Percentiles rank a stretch among this genome's conserved stretches.
Conservation (phyloP, 2,797 vertebrate genomes). For the Triplophysa yarkandensis region DNA sequence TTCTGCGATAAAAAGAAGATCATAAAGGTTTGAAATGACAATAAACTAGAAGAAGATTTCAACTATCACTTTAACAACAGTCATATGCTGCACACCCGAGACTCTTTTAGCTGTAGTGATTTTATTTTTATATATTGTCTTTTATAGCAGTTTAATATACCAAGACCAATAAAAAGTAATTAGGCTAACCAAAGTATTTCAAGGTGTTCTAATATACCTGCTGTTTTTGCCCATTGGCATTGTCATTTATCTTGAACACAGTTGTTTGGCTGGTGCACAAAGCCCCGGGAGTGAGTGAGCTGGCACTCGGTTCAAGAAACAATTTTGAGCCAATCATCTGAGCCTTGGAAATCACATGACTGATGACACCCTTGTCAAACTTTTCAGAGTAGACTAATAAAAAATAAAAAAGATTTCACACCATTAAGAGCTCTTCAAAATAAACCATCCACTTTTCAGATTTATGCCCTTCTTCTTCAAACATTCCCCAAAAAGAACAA, state of each 20-base stretch:
- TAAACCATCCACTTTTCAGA: background rate
- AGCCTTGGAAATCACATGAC: background rate
- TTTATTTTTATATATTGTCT: slow-evolving; percentile 18
- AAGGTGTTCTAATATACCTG: slow-evolving; percentile 12
- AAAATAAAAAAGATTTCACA: background rate
- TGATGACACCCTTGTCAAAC: slow-evolving; percentile 2
- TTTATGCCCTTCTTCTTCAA: background rate
- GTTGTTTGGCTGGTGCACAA: background rate
- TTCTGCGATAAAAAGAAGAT: too few relatives aligned
- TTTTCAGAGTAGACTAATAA: background rate
- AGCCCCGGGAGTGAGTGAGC: background rate
- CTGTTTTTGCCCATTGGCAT: background rate
- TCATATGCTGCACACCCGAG: too few relatives aligned
- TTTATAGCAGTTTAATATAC: slow-evolving; percentile 3
- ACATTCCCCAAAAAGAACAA: background rate
- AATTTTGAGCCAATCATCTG: slow-evolving; percentile 34
- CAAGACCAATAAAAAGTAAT: background rate
- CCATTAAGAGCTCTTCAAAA: slow-evolving; percentile 8
- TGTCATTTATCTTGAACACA: background rate
- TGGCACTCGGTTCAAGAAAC: background rate
- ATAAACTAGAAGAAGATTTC: too few relatives aligned
- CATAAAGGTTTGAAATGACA: too few relatives aligned
- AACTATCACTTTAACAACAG: too few relatives aligned
- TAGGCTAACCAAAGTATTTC: background rate
- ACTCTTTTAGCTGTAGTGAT: background rate